These are phyloP conservation scores for Calcarius ornatus DNA, from an alignment of 2,113 vertebrate genomes.

Conservation along the genomic window DNA sequence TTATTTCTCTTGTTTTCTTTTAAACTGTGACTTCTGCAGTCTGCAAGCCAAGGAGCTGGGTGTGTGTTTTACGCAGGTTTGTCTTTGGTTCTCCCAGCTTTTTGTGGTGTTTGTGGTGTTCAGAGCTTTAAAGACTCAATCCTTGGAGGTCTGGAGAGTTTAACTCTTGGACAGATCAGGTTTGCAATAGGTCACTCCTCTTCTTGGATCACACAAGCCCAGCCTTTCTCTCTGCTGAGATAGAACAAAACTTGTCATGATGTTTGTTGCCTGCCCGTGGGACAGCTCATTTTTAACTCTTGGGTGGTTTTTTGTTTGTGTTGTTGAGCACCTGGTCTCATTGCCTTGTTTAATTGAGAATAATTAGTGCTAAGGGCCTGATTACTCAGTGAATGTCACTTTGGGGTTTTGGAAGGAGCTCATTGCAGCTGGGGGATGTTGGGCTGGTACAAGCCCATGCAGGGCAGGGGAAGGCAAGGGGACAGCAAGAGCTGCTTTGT, in stretches of 20 bases:
- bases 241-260: background rate
- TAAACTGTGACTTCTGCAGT: background rate
- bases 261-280: background rate
- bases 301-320: background rate
- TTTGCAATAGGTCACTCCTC: background rate
- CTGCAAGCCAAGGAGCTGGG: background rate
- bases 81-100: accelerated
- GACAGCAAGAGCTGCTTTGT: background rate
- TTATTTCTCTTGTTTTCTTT: background rate
- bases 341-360: background rate
- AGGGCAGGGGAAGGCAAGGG: background rate
- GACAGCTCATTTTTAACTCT: background rate
- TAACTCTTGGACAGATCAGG: background rate
- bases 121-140: accelerated
- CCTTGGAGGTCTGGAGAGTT: background rate
- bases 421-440: background rate
- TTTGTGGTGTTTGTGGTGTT: background rate
- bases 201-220: accelerated
- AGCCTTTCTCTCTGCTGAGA: background rate
- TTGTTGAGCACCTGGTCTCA: background rate
- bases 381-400: background rate
- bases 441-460: background rate
- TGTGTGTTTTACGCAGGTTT: background rate
- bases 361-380: background rate
- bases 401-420: background rate